phyloP scores from a whole-genome alignment of 2,113 vertebrate genomes.

The Oncorhynchus gorbuscha region DNA sequence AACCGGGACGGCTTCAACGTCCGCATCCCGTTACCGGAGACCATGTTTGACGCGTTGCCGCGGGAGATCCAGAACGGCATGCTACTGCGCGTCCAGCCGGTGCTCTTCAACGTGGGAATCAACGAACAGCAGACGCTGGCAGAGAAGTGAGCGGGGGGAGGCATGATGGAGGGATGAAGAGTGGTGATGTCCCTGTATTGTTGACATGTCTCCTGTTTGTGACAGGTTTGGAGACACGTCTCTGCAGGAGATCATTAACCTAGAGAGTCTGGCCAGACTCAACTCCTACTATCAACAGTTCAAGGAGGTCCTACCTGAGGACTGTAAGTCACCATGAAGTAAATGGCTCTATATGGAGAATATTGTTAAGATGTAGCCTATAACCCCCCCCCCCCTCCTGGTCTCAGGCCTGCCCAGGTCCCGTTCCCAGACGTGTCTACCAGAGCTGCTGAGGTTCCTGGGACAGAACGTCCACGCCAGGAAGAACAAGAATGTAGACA shows the following conservation, averaged over 20 bases:
- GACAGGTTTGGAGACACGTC: conserved; percentile 95
- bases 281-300: conserved; percentile 98
- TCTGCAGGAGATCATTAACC: conserved; percentile 92
- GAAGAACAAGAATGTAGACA: conserved; percentile 98
- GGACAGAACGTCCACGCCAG: conserved; percentile 96
- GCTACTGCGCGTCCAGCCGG: conserved; percentile 94
- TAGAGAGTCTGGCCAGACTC: conserved; percentile 89
- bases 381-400: neutral
- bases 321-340: conserved; percentile 83
- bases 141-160: conserved; percentile 80
- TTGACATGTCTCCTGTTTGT: conserved; percentile 1
- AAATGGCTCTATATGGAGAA: neutral
- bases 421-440: conserved; percentile 96
- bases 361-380: neutral
- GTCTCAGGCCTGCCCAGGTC: conserved; percentile 89
- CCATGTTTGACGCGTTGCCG: conserved; percentile 90
- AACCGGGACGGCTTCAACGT: conserved; percentile 97
- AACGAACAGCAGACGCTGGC: conserved; percentile 98
- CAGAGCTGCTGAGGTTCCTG: conserved; percentile 93
- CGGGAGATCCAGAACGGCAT: conserved; percentile 98
- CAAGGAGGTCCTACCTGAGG: conserved; percentile 96
- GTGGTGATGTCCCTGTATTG: too few species aligned
- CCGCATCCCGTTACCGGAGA: conserved; percentile 89
- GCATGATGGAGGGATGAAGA: neutral
- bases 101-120: conserved; percentile 97